Evolutionary conservation across 1,140 invertebrate genomes (phyloP), one percentile per base, ranked within the genome.

Genomic region (Lepidurus apus): DNA sequence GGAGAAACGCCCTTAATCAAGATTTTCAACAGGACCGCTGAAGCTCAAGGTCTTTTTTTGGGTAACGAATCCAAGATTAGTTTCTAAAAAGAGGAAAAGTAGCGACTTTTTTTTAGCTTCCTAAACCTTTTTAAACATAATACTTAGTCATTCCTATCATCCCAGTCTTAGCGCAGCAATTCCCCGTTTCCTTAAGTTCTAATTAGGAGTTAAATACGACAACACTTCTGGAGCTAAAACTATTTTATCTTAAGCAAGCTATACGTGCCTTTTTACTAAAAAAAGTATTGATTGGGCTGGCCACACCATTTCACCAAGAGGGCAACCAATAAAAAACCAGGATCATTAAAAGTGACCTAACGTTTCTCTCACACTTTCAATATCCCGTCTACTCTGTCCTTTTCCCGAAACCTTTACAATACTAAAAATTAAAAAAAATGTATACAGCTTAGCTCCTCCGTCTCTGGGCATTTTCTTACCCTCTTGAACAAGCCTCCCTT

Each of bases 251-350:
- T 65, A 65, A 65, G 53, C 53, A 65, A 65, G 53, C 53, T 65
- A 65, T 65, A 65, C 53, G 53, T 65, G 53, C 53, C 53, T 65
- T 65, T 65, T 65, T 47, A 10, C 17, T 21, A 65, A 11, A 65
- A 65, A 65, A 65, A 13, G 17, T 65, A 65, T 65, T 65, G 53
- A 21, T 65, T 65, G 53, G 53, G 53, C 53, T 65, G 9, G 53
- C 53, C 53, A 65, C 21, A 65, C 4, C 21, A n/a, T 65, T 13
- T 65, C 21, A n/a, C 45, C 53, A 65, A 21, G 21, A 65, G 21
- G 7, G 53, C 17, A 65, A 65, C 53, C 17, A 65, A 65, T 65
- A 21, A 65, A 65, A 47, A 11, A 4, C 53, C 21, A 65, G 53
- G 13, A 3, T 65, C 53, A n/a, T 65, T 7, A n/a, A 65, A 65